Evolutionary conservation across 2,113 vertebrate species (phyloP).

Genomic region (Percina caprodes): DNA sequence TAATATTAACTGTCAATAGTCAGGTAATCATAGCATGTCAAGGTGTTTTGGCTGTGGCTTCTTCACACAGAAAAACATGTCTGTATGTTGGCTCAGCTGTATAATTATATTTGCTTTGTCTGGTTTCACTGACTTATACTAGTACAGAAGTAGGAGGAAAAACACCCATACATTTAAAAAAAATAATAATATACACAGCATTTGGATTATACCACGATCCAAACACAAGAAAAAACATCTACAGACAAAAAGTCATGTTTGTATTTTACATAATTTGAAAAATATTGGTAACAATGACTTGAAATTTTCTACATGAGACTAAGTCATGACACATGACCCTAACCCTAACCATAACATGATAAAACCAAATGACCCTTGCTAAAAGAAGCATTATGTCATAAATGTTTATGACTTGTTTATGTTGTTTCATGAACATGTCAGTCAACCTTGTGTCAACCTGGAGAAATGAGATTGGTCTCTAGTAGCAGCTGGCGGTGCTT

Average conservation of each 20-base stretch:
- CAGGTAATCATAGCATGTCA: conserved; percentile 18
- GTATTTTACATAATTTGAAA: not conserved
- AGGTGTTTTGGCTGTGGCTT: conserved; percentile 18
- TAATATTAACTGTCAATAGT: conserved; percentile 15
- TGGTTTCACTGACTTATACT: not conserved
- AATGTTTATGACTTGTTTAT: no score
- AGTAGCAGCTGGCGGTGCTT: no score
- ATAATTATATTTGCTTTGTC: not conserved
- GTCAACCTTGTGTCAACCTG: no score
- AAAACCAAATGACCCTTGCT: no score
- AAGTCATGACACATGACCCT: no score
- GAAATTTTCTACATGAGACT: no score
- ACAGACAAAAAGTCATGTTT: no score
- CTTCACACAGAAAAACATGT: not conserved
- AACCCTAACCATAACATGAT: no score
- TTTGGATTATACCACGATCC: not conserved
- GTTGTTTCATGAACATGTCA: no score
- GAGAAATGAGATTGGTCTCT: no score
- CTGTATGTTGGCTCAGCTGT: not conserved
- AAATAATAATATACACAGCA: not conserved
- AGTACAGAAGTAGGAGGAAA: not conserved
- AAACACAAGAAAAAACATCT: not conserved
- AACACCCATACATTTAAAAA: not conserved
- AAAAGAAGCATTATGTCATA: no score
- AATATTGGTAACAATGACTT: no score